Percentiles rank a stretch among this genome's conserved stretches.
Evolutionary conservation across 2,888 invertebrate species (phyloP).

Genomic region (Synanthedon formicaeformis): DNA sequence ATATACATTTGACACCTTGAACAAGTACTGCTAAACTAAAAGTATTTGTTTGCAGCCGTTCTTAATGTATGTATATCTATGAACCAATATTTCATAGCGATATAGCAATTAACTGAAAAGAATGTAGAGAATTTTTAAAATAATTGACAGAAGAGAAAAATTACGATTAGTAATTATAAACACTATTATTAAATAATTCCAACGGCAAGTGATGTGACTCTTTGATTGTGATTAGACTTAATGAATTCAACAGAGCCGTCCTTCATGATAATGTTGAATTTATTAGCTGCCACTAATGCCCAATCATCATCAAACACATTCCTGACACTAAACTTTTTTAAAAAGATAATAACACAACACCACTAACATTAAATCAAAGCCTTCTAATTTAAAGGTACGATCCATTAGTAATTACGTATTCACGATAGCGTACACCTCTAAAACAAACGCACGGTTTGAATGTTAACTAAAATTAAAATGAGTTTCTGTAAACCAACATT

Average conservation of each 20-base stretch:
- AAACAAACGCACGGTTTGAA: conserved; percentile 24
- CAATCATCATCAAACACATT: conserved; percentile 18
- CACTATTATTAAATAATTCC: no score
- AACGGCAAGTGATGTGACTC: background rate
- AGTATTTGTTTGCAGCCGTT: no score
- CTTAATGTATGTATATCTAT: no score
- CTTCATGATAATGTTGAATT: conserved; percentile 13
- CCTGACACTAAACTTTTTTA: conserved; percentile 18
- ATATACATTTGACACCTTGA: no score
- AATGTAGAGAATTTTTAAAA: no score
- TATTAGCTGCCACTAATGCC: conserved; percentile 25
- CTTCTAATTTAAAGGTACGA: conserved; percentile 28
- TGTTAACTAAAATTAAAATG: conserved; percentile 38
- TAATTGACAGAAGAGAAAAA: no score
- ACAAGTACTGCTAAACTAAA: no score
- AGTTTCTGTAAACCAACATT: conserved; percentile 24
- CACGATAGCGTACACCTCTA: conserved; percentile 24
- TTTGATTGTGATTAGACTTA: background rate
- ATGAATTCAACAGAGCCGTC: background rate
- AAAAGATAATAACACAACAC: conserved; percentile 18
- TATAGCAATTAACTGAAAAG: no score
- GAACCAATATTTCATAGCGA: no score
- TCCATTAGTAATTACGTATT: conserved; percentile 38
- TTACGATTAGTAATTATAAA: no score
- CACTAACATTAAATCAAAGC: conserved; percentile 19